These are phyloP conservation scores for Athalia cordata DNA, from an alignment of 2,888 invertebrate species.

Conservation along the genomic window DNA sequence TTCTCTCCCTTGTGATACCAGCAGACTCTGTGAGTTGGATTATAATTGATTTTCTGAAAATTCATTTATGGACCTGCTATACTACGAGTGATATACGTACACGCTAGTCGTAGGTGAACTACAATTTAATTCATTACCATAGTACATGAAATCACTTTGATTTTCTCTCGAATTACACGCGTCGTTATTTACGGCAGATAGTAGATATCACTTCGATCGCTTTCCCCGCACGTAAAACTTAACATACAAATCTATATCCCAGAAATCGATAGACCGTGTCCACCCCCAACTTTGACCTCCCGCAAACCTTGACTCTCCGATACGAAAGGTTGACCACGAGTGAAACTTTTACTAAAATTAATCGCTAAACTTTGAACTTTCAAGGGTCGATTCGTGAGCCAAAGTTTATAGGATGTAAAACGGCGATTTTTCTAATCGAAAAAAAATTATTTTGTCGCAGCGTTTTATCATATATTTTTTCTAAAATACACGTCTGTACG, in stretches of 20 bases:
- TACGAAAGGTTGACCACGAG: conserved; percentile 17
- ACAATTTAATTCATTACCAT: neutral
- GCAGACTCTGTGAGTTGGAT: too few relatives aligned
- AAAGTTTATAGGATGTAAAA: too few relatives aligned
- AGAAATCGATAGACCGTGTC: conserved; percentile 32
- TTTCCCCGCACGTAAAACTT: neutral
- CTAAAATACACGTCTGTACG: too few relatives aligned
- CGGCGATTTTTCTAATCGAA: neutral
- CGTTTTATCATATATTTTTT: too few relatives aligned
- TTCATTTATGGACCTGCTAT: too few relatives aligned
- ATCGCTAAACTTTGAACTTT: neutral
- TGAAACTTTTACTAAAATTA: conserved; percentile 25
- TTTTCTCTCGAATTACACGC: neutral
- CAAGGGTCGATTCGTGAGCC: too few relatives aligned
- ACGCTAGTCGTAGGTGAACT: neutral
- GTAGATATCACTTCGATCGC: conserved; percentile 28
- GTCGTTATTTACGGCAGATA: conserved; percentile 10
- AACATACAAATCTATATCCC: conserved; percentile 6
- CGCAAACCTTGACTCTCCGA: conserved; percentile 1
- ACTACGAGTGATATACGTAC: neutral
- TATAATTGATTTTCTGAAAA: too few relatives aligned
- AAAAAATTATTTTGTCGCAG: too few relatives aligned
- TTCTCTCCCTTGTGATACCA: too few relatives aligned
- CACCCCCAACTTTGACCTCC: conserved; percentile 23
- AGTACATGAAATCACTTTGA: too few relatives aligned